These are phyloP conservation scores for Archocentrus centrarchus DNA, from an alignment of 2,113 vertebrate species.

Conservation along the genomic window DNA sequence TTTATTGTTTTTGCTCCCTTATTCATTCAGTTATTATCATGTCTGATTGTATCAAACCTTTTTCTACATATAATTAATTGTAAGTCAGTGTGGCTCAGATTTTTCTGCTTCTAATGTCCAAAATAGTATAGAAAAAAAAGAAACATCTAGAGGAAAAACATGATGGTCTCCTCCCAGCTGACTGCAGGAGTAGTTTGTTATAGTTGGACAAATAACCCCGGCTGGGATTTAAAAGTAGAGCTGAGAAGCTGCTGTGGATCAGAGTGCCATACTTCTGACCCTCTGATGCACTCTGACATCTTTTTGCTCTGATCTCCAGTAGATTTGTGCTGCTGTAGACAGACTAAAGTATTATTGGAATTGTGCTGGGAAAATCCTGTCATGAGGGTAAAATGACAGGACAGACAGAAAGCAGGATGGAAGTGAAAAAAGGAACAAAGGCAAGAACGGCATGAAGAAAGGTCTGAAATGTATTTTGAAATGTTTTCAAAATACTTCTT, in stretches of 20 bases:
- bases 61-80: too few relatives aligned
- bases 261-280: background rate
- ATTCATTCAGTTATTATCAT: background rate
- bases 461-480: background rate
- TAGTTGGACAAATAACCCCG: background rate
- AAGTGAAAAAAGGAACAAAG: background rate
- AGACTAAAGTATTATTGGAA: background rate
- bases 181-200: background rate
- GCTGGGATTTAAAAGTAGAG: background rate
- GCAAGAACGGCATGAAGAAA: background rate
- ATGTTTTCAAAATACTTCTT: rapidly evolving
- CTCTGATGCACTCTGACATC: background rate
- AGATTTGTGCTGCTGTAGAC: background rate
- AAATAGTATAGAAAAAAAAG: background rate
- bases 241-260: background rate
- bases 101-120: background rate
- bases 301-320: background rate
- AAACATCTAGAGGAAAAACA: background rate
- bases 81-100: background rate
- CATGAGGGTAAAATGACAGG: background rate
- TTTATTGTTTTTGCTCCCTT: background rate
- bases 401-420: background rate
- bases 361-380: background rate
- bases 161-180: background rate
- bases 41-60: background rate